Evolutionary conservation across 2,888 invertebrate genomes (phyloP).

Genomic region (Thelaira solivaga): DNA sequence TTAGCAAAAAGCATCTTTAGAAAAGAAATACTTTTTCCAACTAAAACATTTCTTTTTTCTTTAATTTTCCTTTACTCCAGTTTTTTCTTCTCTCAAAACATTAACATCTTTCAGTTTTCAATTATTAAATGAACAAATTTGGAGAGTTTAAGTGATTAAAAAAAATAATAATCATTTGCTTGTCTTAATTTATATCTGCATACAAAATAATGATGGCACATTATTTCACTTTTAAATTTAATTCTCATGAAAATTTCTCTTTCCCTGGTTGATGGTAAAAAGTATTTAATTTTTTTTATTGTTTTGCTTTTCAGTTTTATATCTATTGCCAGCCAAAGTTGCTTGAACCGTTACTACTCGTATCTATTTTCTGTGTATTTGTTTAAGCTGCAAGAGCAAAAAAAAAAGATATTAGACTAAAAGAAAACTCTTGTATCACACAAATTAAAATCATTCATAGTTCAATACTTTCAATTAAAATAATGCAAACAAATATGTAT

Average conservation of each 20-base stretch:
- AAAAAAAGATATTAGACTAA: conserved; percentile 16
- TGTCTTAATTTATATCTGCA: background rate
- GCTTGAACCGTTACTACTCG: too few relatives aligned
- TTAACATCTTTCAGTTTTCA: background rate
- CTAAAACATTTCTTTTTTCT: background rate
- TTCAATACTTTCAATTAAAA: conserved; percentile 62
- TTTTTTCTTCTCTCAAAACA: background rate
- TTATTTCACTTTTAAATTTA: too few relatives aligned
- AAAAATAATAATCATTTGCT: background rate
- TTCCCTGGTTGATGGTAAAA: too few relatives aligned
- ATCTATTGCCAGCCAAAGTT: background rate
- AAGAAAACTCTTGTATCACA: conserved; percentile 14
- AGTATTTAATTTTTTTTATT: too few relatives aligned
- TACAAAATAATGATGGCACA: background rate
- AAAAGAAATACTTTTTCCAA: too few relatives aligned
- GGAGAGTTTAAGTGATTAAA: background rate
- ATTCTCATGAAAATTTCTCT: too few relatives aligned
- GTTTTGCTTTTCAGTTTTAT: background rate
- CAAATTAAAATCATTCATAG: conserved; percentile 57
- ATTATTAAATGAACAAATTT: conserved; percentile 3
- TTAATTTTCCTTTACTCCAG: background rate
- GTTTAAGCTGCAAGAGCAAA: background rate
- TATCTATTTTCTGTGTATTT: too few relatives aligned
- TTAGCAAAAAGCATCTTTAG: too few relatives aligned
- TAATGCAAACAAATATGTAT: conserved; percentile 61